These are phyloP conservation scores for Antitype chi DNA, from an alignment of 2,888 invertebrate species.

Conservation along the genomic window DNA sequence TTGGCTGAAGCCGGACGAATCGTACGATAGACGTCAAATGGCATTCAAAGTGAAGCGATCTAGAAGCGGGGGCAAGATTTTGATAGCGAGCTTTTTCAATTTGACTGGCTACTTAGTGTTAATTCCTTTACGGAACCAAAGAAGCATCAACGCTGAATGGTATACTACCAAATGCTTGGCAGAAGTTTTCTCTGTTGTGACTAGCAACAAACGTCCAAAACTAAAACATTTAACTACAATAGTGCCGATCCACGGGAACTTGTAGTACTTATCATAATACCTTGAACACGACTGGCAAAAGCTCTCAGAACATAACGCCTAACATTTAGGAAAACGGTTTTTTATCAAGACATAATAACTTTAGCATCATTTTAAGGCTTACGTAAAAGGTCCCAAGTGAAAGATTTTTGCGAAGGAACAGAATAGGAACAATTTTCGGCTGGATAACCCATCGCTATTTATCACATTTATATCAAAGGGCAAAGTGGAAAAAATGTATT, in stretches of 20 bases:
- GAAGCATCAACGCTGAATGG: too few relatives aligned
- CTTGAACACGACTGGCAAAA: conserved; percentile 8
- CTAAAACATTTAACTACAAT: background rate
- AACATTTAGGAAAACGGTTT: conserved; percentile 33
- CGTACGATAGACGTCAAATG: too few relatives aligned
- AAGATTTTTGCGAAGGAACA: conserved; percentile 42
- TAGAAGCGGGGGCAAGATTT: too few relatives aligned
- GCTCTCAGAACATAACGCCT: conserved; percentile 14
- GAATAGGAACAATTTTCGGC: conserved; percentile 44
- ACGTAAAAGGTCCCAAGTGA: conserved; percentile 53
- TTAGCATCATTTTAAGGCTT: conserved; percentile 43
- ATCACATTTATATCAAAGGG: conserved; percentile 55
- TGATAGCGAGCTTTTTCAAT: too few relatives aligned
- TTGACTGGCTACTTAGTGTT: too few relatives aligned
- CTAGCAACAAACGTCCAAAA: too few relatives aligned
- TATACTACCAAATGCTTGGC: too few relatives aligned
- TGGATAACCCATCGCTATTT: conserved; percentile 51
- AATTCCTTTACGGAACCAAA: too few relatives aligned
- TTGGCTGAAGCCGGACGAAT: too few relatives aligned
- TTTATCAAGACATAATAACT: conserved; percentile 48
- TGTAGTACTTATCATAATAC: conserved; percentile 1
- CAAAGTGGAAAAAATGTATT: conserved; percentile 36
- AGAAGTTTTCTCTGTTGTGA: too few relatives aligned
- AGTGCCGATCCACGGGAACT: background rate
- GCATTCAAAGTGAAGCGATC: too few relatives aligned